phyloP scores from a whole-genome alignment of 2,113 vertebrate genomes.

The Regulus satrapa region DNA sequence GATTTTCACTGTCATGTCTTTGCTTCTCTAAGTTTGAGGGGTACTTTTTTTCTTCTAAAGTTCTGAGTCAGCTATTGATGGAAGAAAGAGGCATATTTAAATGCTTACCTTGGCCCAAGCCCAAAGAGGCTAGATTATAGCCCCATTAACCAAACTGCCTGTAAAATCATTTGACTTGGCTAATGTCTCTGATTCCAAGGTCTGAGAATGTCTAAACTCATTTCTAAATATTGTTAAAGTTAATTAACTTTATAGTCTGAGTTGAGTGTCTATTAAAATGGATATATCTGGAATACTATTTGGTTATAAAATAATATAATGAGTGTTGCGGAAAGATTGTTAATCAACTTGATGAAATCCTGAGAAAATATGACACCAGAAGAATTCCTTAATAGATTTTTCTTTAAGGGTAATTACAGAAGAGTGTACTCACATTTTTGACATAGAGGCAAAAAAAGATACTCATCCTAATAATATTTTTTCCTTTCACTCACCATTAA shows the following conservation, averaged over 20 bases:
- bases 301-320: not conserved
- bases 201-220: not conserved
- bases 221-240: conserved; percentile 43
- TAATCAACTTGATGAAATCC: not conserved
- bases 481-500: not conserved
- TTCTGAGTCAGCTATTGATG: not conserved
- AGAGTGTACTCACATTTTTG: not conserved
- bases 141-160: conserved; percentile 24
- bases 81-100: not conserved
- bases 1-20: not conserved
- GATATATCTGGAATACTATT: not conserved
- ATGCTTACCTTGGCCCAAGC: not conserved
- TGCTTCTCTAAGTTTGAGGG: not conserved
- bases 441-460: not conserved
- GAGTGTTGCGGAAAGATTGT: not conserved
- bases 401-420: not conserved
- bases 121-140: not conserved
- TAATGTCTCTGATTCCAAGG: conserved; percentile 21
- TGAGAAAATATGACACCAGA: not conserved
- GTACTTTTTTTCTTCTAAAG: not conserved
- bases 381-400: not conserved
- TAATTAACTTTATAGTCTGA: conserved; percentile 35
- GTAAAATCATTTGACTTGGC: conserved; percentile 20
- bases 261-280: not conserved
- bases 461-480: not conserved